phyloP scores from a whole-genome alignment of 2,797 vertebrate genomes.

The Triplophysa yarkandensis region DNA sequence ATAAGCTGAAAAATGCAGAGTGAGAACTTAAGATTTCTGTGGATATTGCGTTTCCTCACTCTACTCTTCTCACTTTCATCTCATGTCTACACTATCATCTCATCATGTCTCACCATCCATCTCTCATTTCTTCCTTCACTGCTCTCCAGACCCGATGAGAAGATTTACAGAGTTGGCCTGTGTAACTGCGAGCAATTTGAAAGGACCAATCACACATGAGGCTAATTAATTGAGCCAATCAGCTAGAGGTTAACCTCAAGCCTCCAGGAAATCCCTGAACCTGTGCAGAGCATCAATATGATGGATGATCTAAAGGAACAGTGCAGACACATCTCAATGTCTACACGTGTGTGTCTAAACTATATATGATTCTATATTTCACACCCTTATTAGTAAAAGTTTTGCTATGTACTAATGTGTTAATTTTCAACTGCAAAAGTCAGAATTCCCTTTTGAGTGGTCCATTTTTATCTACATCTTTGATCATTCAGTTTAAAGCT shows the following conservation, averaged over 20 bases:
- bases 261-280: conserved; percentile 14
- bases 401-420: too few species aligned
- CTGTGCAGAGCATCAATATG: conserved; percentile 13
- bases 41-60: conserved; percentile 27
- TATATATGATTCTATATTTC: too few species aligned
- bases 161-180: conserved; percentile 19
- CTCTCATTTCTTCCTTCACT: conserved; percentile 40
- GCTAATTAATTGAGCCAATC: conserved; percentile 35
- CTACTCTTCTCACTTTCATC: conserved; percentile 29
- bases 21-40: conserved; percentile 12
- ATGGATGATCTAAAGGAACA: neutral
- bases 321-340: too few species aligned
- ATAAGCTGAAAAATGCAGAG: neutral
- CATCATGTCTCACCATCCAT: conserved; percentile 29
- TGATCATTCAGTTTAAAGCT: neutral
- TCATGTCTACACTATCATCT: conserved; percentile 45
- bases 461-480: conserved; percentile 4
- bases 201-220: conserved; percentile 13
- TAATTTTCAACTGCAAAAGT: neutral
- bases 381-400: too few species aligned
- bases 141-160: conserved; percentile 25
- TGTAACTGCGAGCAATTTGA: conserved; percentile 33
- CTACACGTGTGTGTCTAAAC: neutral
- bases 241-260: conserved; percentile 1
- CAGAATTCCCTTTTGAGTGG: neutral